A percentile compares a stretch with the other conserved stretches of the same genome.
Evolutionary conservation across 2,113 vertebrate genomes (phyloP).

Genomic region (Rynchops niger): DNA sequence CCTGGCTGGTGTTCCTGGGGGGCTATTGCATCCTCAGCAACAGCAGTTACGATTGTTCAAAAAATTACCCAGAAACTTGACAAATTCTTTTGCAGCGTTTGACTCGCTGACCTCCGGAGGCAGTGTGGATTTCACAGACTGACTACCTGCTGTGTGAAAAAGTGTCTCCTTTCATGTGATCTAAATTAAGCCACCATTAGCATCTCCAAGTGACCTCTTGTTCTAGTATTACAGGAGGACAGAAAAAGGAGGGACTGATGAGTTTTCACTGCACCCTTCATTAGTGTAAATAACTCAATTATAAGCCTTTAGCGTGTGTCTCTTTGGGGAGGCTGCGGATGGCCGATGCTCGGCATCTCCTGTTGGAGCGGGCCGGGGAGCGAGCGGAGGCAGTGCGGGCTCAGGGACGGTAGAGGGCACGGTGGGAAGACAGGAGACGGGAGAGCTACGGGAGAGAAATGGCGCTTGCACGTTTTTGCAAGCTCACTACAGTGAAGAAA

Average conservation of each 20-base stretch:
- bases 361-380: fast-evolving
- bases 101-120: conserved; percentile 48
- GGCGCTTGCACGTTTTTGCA: not conserved
- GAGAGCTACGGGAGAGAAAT: not conserved
- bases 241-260: conserved; percentile 51
- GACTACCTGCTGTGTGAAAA: conserved; percentile 60
- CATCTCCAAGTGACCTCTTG: conserved; percentile 64
- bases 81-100: conserved; percentile 16
- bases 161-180: conserved; percentile 57
- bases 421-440: not conserved
- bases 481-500: not conserved
- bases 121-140: conserved; percentile 62
- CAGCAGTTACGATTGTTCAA: not conserved
- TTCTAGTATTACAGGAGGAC: conserved; percentile 48
- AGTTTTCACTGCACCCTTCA: conserved; percentile 44
- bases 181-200: conserved; percentile 72
- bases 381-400: not conserved
- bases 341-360: not conserved
- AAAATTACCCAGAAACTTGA: conserved; percentile 22
- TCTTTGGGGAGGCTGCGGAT: not conserved
- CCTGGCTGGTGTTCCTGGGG: not conserved
- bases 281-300: conserved; percentile 58
- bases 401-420: not conserved
- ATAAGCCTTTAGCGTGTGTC: not conserved
- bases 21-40: not conserved